A percentile compares a stretch with the other conserved stretches of the same genome.
Conservation (phyloP, 2,797 vertebrate species). For the Nyctalus aviator region DNA sequence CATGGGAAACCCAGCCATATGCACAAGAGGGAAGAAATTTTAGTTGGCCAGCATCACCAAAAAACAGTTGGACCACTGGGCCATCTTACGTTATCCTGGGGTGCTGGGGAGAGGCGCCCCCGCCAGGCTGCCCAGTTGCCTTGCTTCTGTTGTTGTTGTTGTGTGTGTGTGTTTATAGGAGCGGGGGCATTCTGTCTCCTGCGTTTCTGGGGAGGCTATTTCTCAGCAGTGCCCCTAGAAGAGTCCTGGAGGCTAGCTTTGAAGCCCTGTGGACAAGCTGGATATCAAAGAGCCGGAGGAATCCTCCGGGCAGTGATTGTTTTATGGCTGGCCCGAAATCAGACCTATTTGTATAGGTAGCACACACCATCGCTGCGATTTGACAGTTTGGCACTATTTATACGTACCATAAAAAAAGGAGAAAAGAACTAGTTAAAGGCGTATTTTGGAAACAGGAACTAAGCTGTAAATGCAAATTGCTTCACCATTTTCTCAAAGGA, state of each 20-base stretch:
- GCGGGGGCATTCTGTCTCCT: conserved; percentile 78
- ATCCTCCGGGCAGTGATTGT: conserved; percentile 92
- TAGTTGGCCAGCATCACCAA: neutral
- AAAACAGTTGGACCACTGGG: neutral
- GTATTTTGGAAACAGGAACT: conserved; percentile 95
- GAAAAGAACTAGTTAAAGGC: conserved; percentile 87
- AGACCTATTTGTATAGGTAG: conserved; percentile 93
- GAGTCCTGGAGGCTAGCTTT: conserved; percentile 84
- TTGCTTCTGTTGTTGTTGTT: conserved; percentile 67
- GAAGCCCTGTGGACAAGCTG: conserved; percentile 85
- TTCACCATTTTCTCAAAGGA: conserved; percentile 91
- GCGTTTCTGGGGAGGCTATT: conserved; percentile 81
- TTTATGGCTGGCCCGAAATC: conserved; percentile 94
- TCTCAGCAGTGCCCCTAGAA: conserved; percentile 79
- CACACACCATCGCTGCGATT: conserved; percentile 92
- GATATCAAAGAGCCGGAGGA: conserved; percentile 91
- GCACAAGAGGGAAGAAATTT: neutral
- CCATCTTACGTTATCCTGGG: neutral
- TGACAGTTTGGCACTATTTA: conserved; percentile 92
- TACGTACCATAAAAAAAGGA: conserved; percentile 91
- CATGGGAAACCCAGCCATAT: neutral
- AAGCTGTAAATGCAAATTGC: conserved; percentile 94
- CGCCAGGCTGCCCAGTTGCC: conserved; percentile 30
- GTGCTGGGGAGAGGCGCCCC: neutral
- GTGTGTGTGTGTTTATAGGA: conserved; percentile 71